Percentiles rank a stretch among this genome's conserved stretches.
Conservation (phyloP, 2,888 invertebrate species). For the Apoda limacodes region DNA sequence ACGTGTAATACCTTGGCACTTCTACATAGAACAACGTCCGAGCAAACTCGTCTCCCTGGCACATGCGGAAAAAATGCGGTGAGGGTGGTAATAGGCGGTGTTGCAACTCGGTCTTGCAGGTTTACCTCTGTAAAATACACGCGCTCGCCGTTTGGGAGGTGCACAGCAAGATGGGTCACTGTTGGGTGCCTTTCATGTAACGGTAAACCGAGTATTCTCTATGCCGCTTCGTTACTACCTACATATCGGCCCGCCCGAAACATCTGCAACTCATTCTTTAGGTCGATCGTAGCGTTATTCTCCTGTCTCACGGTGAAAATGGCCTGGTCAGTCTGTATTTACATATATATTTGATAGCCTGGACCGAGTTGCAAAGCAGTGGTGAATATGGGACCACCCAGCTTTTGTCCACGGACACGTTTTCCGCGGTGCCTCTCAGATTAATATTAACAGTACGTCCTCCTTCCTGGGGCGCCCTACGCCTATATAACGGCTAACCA, state of each 20-base stretch:
- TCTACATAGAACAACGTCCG: too few relatives aligned
- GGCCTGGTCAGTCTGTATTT: constrained; percentile 18
- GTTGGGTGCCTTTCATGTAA: too few relatives aligned
- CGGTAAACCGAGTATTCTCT: constrained; percentile 22
- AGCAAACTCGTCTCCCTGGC: too few relatives aligned
- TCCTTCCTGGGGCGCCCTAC: constrained; percentile 20
- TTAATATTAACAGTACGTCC: constrained; percentile 19
- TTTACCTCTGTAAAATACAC: too few relatives aligned
- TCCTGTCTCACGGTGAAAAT: too few relatives aligned
- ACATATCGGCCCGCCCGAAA: constrained; percentile 24
- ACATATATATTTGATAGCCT: constrained; percentile 20
- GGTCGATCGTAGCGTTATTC: too few relatives aligned
- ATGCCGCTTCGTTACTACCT: constrained; percentile 26
- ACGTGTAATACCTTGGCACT: too few relatives aligned
- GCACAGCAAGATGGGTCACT: too few relatives aligned
- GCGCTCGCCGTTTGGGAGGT: too few relatives aligned
- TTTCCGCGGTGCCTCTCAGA: constrained; percentile 8
- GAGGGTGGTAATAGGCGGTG: too few relatives aligned
- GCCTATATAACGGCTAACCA: constrained; percentile 26
- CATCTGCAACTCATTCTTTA: constrained; percentile 26
- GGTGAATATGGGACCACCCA: constrained; percentile 17
- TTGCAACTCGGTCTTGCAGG: too few relatives aligned
- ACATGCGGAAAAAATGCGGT: too few relatives aligned
- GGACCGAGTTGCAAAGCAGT: constrained; percentile 14
- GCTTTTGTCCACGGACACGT: constrained; percentile 11